Evolutionary conservation across 1,140 invertebrate species (phyloP).

Genomic region (Papilio glaucus): DNA sequence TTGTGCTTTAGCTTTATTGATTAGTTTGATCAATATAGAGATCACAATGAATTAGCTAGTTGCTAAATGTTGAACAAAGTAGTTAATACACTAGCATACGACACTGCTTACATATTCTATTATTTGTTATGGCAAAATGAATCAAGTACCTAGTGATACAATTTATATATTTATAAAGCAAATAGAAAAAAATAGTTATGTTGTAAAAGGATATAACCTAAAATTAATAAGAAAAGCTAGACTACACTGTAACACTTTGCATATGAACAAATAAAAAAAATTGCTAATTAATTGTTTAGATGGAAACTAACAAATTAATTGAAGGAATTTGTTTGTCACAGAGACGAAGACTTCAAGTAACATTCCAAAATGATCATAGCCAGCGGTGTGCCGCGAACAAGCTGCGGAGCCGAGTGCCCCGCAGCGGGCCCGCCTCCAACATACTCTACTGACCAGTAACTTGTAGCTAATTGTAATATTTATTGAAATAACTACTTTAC

Average conservation of each 20-base stretch:
- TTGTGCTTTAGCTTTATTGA: slow-evolving; percentile 37
- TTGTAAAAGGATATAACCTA: background rate
- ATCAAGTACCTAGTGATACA: background rate
- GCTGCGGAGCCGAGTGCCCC: slow-evolving; percentile 44
- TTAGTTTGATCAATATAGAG: slow-evolving; percentile 7
- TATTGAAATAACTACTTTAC: slow-evolving; percentile 56
- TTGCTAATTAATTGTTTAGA: background rate
- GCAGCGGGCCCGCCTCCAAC: slow-evolving; percentile 36
- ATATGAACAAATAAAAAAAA: slow-evolving; percentile 20
- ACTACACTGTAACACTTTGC: slow-evolving; percentile 1
- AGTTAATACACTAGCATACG: slow-evolving; percentile 4
- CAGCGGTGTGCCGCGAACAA: slow-evolving; percentile 45
- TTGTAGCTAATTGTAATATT: slow-evolving; percentile 51
- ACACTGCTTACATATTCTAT: background rate
- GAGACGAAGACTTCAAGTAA: slow-evolving; percentile 76
- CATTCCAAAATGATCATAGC: slow-evolving; percentile 77
- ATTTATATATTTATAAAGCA: background rate
- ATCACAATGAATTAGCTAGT: slow-evolving; percentile 29
- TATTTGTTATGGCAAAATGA: background rate
- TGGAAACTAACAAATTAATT: slow-evolving; percentile 56
- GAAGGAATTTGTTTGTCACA: slow-evolving; percentile 71
- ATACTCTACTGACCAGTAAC: slow-evolving; percentile 34
- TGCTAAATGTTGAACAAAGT: slow-evolving; percentile 29
- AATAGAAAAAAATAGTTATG: background rate
- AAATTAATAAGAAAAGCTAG: background rate